Conservation (phyloP, 2,888 invertebrate species). For the Taphrorychus bicolor region DNA sequence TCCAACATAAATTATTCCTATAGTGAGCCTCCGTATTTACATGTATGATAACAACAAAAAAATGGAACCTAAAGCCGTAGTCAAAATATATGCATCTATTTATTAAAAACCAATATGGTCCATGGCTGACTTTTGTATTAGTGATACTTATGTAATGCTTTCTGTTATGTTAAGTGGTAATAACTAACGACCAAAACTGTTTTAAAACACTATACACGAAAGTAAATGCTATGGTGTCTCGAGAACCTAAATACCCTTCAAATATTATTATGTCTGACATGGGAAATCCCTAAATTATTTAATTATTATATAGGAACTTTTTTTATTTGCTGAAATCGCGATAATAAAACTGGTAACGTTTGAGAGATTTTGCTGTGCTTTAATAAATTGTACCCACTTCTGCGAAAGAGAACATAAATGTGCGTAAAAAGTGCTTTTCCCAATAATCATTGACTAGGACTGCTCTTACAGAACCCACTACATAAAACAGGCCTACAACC, state of each 20-base stretch:
- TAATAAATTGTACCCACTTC: not conserved
- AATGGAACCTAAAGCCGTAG: constrained; percentile 11
- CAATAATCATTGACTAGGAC: constrained; percentile 1
- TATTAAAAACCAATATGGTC: constrained; percentile 47
- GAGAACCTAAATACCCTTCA: not conserved
- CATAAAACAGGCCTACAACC: constrained; percentile 11
- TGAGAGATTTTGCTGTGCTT: not conserved
- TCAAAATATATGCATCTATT: constrained; percentile 38
- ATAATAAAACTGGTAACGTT: not conserved
- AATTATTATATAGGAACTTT: not conserved
- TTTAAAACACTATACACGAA: not conserved
- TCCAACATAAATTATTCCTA: constrained; percentile 19
- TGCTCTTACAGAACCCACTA: constrained; percentile 20
- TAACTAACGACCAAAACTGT: not conserved
- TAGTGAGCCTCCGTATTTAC: constrained; percentile 44
- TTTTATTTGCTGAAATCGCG: not conserved
- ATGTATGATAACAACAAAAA: constrained; percentile 31
- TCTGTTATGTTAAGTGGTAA: constrained; percentile 10
- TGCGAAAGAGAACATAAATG: not conserved
- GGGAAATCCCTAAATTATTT: not conserved
- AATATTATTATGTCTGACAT: not conserved
- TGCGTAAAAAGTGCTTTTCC: not conserved
- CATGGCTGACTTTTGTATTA: constrained; percentile 25
- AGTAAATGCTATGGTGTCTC: not conserved
- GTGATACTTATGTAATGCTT: constrained; percentile 13